phyloP scores from a whole-genome alignment of 2,797 vertebrate species.

The Crenichthys baileyi region DNA sequence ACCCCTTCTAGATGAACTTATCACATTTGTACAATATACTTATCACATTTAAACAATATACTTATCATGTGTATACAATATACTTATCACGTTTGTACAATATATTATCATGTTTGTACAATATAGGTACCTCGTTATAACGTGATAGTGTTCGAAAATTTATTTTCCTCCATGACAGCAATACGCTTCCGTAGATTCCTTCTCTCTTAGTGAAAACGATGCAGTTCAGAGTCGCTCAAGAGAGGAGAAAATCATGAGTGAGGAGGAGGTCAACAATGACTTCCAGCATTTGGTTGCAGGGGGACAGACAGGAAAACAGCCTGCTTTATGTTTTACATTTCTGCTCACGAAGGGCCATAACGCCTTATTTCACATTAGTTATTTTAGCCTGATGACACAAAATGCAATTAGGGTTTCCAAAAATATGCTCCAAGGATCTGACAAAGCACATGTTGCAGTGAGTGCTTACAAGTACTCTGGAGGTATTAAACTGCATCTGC shows the following conservation, averaged over 20 bases:
- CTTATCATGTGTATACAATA: too few species aligned
- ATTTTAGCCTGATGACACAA: conserved; percentile 21
- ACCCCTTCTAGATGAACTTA: too few species aligned
- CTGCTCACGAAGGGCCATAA: conserved; percentile 18
- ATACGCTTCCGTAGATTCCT: neutral
- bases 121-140: too few species aligned
- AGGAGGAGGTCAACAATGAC: conserved; percentile 46
- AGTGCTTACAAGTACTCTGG: conserved; percentile 5
- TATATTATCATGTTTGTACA: too few species aligned
- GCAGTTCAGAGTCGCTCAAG: conserved; percentile 26
- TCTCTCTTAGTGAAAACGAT: conserved; percentile 20
- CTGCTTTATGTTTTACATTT: conserved; percentile 39
- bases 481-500: conserved; percentile 1
- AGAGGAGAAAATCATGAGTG: conserved; percentile 28
- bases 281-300: conserved; percentile 43
- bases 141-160: too few species aligned
- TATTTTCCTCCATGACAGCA: too few species aligned
- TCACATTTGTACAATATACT: too few species aligned
- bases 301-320: conserved; percentile 22
- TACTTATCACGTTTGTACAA: too few species aligned
- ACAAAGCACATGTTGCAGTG: conserved; percentile 27
- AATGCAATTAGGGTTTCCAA: conserved; percentile 29
- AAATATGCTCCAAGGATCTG: conserved; percentile 16
- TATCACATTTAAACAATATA: too few species aligned
- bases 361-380: conserved; percentile 22